A percentile compares a stretch with the other conserved stretches of the same genome.
phyloP scores from a whole-genome alignment of 2,113 vertebrate species.

The Gambusia holbrooki region DNA sequence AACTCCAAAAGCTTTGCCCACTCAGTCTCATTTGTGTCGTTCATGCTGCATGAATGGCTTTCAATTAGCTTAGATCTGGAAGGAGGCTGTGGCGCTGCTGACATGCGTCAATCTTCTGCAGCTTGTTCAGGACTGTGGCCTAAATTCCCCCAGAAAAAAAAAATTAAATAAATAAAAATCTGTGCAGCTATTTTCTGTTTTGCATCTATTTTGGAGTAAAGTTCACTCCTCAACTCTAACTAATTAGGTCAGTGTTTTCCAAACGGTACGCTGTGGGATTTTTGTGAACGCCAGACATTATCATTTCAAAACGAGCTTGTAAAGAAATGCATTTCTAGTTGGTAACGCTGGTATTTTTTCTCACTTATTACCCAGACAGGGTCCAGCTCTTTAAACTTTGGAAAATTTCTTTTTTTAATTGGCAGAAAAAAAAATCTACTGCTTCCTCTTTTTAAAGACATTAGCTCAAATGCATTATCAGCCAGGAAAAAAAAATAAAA shows the following conservation, averaged over 20 bases:
- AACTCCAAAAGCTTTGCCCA: conserved; percentile 14
- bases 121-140: neutral
- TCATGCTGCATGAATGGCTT: conserved; percentile 29
- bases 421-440: too few species aligned
- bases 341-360: neutral
- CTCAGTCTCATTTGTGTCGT: neutral
- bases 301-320: neutral
- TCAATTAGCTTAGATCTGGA: conserved; percentile 21
- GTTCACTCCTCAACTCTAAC: neutral
- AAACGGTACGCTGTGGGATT: neutral
- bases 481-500: too few species aligned
- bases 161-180: neutral
- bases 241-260: conserved; percentile 1
- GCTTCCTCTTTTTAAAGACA: too few species aligned
- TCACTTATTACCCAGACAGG: too few species aligned
- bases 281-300: neutral
- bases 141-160: neutral
- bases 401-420: too few species aligned
- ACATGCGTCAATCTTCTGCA: conserved; percentile 3
- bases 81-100: neutral
- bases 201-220: neutral
- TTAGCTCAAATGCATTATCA: too few species aligned
- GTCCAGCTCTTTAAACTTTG: too few species aligned
- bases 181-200: neutral
- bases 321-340: neutral